Base-by-base conservation (phyloP, 2,113 vertebrate genomes). In the Dasyprocta punctata region DNA sequence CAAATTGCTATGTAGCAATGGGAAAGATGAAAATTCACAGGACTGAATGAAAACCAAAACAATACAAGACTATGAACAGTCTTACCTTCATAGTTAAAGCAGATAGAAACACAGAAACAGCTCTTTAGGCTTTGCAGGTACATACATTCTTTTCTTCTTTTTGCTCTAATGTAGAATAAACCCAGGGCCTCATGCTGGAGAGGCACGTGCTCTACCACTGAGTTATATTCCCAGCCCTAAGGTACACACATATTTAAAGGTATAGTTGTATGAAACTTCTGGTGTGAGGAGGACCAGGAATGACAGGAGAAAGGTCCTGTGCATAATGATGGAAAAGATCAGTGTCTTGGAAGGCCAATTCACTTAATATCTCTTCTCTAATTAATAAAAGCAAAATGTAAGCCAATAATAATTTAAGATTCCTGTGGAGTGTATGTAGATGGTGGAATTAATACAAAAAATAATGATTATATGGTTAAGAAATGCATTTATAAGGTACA, bases 381-480 rank as follows among this genome's bases (percentile, higher is more conserved):
- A 13, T 71, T 92, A 78, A 82, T 85, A 58, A 91, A 85, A 89
- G 19, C 12, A 54, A 90, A 91, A 71, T 93, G n/a, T 84, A 93
- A 94, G 6, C 58, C 26, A 90, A 73, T 36, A 88, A 89, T 30
- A 75, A 92, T 56, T 41, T 61, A 77, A 86, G 73, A 60, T 11
- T 85, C 67, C 83, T 96, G 19, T 94, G 36, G 12, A 89, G 8
- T 71, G 13, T 54, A 16, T 54, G 78, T 89, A 52, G 22, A 47
- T 71, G 90, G 11, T 89, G 7, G 16, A 87, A 1, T 71, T 94
- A 33, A 88, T 44, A 67, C 0, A 88, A 69, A 87, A 61, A 88
- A 63, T 85, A 94, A 77, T 90, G 86, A 84, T 30, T 38, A 13
- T 75, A 52, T 92, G 20, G 54, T 30, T 30, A 87, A 19, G 28